Conservation (phyloP, 2,113 vertebrate species). For the Coturnix japonica region DNA sequence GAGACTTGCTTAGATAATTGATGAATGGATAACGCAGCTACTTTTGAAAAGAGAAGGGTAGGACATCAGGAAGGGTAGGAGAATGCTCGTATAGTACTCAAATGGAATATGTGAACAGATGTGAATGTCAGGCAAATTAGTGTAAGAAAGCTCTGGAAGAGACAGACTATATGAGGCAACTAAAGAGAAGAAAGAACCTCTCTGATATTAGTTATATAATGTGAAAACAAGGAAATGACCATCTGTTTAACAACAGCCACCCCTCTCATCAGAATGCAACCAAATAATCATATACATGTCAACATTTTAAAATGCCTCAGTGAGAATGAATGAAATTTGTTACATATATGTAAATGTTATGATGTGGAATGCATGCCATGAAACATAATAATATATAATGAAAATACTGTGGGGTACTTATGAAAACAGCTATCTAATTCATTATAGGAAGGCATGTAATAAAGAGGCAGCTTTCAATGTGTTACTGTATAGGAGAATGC, state of each 20-base stretch:
- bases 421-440: not conserved
- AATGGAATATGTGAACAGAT: not conserved
- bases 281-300: not conserved
- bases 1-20: not conserved
- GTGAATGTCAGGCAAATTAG: not conserved
- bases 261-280: not conserved
- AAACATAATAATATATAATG: too few species aligned
- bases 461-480: not conserved
- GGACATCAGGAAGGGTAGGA: not conserved
- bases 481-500: not conserved
- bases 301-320: too few species aligned
- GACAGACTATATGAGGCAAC: not conserved
- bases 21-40: not conserved
- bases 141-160: not conserved
- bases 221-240: not conserved
- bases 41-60: not conserved
- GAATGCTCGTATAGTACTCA: not conserved
- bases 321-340: fast-evolving
- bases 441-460: not conserved
- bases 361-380: too few species aligned
- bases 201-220: not conserved
- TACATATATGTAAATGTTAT: too few species aligned
- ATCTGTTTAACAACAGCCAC: not conserved
- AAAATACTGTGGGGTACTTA: not conserved
- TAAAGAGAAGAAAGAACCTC: not conserved